Evolutionary conservation across 1,140 invertebrate species (phyloP), one percentile per base, ranked within the genome.

Genomic region (Pectinophora gossypiella): DNA sequence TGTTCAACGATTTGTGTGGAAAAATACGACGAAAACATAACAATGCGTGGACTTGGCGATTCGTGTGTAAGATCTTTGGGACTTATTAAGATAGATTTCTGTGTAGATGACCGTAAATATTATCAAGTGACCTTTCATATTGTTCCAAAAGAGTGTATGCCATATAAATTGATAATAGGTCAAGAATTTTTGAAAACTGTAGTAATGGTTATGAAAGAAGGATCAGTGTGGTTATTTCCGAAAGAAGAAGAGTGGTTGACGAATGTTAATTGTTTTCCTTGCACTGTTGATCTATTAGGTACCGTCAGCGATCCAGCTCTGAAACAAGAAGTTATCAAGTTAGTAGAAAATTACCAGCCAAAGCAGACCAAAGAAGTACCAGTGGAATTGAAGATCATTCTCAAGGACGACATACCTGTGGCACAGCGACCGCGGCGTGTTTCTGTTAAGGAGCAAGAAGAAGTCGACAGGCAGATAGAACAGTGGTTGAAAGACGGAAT

Each of bases 321-420:
- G 5, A 12, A 10, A 19, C 0, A 43, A 7, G 13, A 18, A 10
- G 45, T 47, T 5, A 9, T 16, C 0, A 15, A 21, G 20, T 21
- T 51, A 18, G 38, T 51, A 3, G 22, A 51, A 12, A 23, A 13
- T 2, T 54, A 54, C 21, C 2, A 21, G 0, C 52, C 52, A 5
- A 0, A 16, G 10, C 6, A 61, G 23, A 22, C 46, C 2, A 54
- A 32, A 6, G 45, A 63, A 21, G 48, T 48, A 1, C 45, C 56
- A 20, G 16, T 64, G 2, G 43, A 61, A 35, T 46, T 67, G 23
- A 56, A 57, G 19, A 56, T 60, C 3, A 21, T 54, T 1, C 15
- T 68, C 0, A 51, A 43, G 15, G 61, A 64, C 38, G 61, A 68
- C 15, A 45, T 46, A 10, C 64, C 61, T n/a, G 49, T 68, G 10